These are phyloP conservation scores for Erebia ligea DNA, from an alignment of 2,888 invertebrate genomes.

Conservation along the genomic window DNA sequence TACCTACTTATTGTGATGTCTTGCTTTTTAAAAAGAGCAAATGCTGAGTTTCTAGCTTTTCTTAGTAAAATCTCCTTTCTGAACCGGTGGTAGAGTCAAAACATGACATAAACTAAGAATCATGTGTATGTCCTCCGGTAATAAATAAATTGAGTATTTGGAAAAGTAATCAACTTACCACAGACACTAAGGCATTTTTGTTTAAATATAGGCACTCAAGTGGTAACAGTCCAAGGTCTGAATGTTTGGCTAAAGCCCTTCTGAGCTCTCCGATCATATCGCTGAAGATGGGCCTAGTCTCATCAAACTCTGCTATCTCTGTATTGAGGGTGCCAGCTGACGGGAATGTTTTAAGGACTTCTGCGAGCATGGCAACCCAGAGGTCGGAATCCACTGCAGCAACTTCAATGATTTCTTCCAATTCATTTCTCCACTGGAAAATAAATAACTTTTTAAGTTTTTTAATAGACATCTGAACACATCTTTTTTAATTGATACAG, in stretches of 20 bases:
- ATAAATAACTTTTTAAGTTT: neutral
- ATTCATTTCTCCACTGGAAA: constrained; percentile 94
- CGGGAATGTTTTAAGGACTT: constrained; percentile 97
- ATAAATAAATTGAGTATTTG: too few species aligned
- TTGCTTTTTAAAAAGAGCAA: too few species aligned
- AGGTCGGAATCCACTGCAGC: constrained; percentile 96
- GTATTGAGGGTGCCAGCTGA: constrained; percentile 94
- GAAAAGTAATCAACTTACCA: constrained; percentile 81
- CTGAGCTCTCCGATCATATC: constrained; percentile 94
- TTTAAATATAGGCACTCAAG: constrained; percentile 98
- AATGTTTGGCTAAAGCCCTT: constrained; percentile 91
- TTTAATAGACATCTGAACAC: too few species aligned
- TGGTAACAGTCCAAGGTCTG: constrained; percentile 94
- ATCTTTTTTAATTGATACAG: too few species aligned
- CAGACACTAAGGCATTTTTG: constrained; percentile 94
- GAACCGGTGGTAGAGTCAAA: too few species aligned
- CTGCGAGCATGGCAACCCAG: constrained; percentile 98
- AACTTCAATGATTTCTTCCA: constrained; percentile 97
- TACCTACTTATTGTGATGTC: too few species aligned
- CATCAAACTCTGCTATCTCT: constrained; percentile 93
- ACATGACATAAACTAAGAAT: too few species aligned
- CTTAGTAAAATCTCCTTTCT: too few species aligned
- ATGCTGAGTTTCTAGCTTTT: too few species aligned
- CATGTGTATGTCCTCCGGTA: too few species aligned
- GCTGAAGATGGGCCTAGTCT: constrained; percentile 94